A percentile compares a stretch with the other conserved stretches of the same genome.
phyloP scores from a whole-genome alignment of 2,888 invertebrate species.

The Liposcelis brunnea region DNA sequence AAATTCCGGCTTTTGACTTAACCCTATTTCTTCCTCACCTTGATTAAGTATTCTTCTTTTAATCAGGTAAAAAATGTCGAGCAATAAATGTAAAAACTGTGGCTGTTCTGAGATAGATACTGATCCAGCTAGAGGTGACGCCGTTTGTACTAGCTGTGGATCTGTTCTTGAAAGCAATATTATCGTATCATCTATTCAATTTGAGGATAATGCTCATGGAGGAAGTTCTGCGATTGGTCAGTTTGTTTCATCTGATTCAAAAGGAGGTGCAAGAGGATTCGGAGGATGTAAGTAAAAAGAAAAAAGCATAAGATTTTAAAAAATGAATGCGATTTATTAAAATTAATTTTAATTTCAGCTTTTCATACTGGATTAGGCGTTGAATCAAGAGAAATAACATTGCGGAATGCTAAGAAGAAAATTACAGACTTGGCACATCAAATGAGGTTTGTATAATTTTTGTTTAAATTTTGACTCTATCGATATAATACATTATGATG shows the following conservation, averaged over 20 bases:
- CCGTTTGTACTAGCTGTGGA: conserved; percentile 91
- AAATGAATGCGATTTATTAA: neutral
- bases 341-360: conserved; percentile 27
- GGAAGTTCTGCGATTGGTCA: conserved; percentile 79
- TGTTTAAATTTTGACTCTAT: no score
- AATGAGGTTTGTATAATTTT: conserved; percentile 31
- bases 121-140: conserved; percentile 86
- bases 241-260: conserved; percentile 79
- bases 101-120: conserved; percentile 85
- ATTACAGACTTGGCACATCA: conserved; percentile 77
- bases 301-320: neutral
- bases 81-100: conserved; percentile 72
- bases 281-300: conserved; percentile 51
- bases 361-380: conserved; percentile 65
- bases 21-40: no score
- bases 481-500: no score
- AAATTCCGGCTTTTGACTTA: no score
- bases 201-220: conserved; percentile 83
- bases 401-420: conserved; percentile 71
- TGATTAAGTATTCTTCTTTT: no score
- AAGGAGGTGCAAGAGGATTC: conserved; percentile 66
- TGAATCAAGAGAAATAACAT: conserved; percentile 84
- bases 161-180: conserved; percentile 90
- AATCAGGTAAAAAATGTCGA: conserved; percentile 26
- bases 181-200: conserved; percentile 92